Base-by-base conservation (phyloP, 2,797 vertebrate genomes). In the Clarias laeviceps region DNA sequence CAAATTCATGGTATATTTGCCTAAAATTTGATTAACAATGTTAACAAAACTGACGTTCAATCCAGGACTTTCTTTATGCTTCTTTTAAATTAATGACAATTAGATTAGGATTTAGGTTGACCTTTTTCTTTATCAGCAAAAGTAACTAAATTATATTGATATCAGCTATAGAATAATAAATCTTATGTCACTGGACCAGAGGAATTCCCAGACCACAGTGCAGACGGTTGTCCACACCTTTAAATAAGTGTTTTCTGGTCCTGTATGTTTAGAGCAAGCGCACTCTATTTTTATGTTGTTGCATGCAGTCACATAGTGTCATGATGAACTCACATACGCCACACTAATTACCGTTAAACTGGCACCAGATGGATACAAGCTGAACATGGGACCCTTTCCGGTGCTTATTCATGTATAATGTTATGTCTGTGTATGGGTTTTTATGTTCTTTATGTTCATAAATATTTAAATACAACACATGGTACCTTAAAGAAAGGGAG, bases 381-480 rank as follows among this genome's bases (percentile, higher is more conserved):
- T n/a, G 54, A 81, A 74, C 91, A 90, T 86, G 88, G 89, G 91
- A 81, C 92, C 94, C 92, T 94, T 94, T 93, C 92, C 92, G 89
- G 85, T 82, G 32, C 88, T 72, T 4, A 24, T 64, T 77, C 70
- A 54, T 57, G 56, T 92, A 91, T 92, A 91, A 90, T 77, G 85
- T 87, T 88, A 90, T 90, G 82, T 80, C 90, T 27, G 24, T 73
- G 70, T 72, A 14, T 37, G n/a, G 12, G n/a, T 54, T 74, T 11
- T 57, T 4, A 85, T 89, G 80, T 87, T 83, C 88, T 61, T 86
- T 54, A 50, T 65, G 54, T 37, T 62, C 93, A 94, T 94, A 91
- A 92, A 95, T 95, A 95, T 95, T 95, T 92, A 92, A 91, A 85
- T 82, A 24, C 85, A 91, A 92, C 94, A 95, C 92, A 93, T 92